Base-by-base conservation (phyloP, 2,113 vertebrate species). In the Tachuris rubrigastra region DNA sequence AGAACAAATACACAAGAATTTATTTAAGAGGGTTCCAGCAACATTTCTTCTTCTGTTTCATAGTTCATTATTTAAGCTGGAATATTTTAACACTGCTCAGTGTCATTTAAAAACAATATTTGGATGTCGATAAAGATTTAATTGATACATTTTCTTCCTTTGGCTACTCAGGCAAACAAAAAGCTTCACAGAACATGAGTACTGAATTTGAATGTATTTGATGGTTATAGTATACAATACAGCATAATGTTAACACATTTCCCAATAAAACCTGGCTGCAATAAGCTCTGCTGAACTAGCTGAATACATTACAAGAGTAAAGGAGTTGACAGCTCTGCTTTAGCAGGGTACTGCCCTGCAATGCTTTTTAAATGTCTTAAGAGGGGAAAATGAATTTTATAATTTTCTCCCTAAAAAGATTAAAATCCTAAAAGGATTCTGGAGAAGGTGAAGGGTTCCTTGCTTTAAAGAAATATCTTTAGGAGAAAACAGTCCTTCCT, bases 161-260 rank as follows among this genome's bases (percentile, higher is more conserved):
- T 88, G 74, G 80, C 28, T 89, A 72, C 23, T 35, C 41, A 78
- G 37, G 50, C 19, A 92, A 87, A 89, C 8, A 39, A 56, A 74
- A 85, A 77, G 66, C 44, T 92, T 87, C 87, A 85, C 44, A 77
- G 81, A 94, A 80, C 35, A 81, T 0, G 5, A 60, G 84, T 82
- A 92, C 47, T 50, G 35, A 90, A 96, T 94, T 93, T 93, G n/a
- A 71, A 74, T 94, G 67, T 72, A 41, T 59, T 65, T 78, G 59
- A 89, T 81, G n/a, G 37, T 42, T 92, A 81, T 53, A 53, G 23
- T 67, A 62, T 78, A 85, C 49, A 87, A 76, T 69, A 59, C 15
- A 24, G 58, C 37, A 74, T 59, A 89, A 78, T 46, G 37, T 69
- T 76, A 95, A 77, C 33, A 20, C 52, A 74, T 87, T 94, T 96